phyloP scores from a whole-genome alignment of 2,797 vertebrate genomes.

The Lepidocolaptes lacrymiger region DNA sequence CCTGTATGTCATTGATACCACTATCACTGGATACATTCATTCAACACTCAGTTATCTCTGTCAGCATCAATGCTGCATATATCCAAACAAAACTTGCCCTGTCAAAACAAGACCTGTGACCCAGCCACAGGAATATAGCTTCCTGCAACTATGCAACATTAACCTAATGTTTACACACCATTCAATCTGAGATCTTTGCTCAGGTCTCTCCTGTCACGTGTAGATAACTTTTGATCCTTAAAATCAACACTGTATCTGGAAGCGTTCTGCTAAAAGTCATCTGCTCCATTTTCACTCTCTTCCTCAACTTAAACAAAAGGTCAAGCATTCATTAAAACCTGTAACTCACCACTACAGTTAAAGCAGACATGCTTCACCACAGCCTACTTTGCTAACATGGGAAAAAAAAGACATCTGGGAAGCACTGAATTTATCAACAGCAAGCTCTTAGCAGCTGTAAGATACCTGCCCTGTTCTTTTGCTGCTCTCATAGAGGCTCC shows the following conservation, averaged over 20 bases:
- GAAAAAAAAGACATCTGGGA: neutral
- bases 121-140: neutral
- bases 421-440: neutral
- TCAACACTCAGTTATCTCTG: neutral
- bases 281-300: neutral
- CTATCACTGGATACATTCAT: neutral
- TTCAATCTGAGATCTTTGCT: neutral
- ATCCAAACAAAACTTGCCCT: conserved; percentile 24
- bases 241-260: neutral
- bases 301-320: neutral
- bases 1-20: neutral
- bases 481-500: neutral
- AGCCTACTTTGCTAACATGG: neutral
- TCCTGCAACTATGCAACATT: neutral
- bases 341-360: neutral
- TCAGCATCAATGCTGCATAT: neutral
- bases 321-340: neutral
- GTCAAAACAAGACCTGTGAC: conserved; percentile 47
- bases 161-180: neutral
- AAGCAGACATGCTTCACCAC: neutral
- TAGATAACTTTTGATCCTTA: conserved; percentile 1
- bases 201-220: neutral
- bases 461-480: neutral
- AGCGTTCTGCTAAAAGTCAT: neutral
- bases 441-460: neutral